phyloP scores from a whole-genome alignment of 2,113 vertebrate genomes.

The Lampris incognitus region DNA sequence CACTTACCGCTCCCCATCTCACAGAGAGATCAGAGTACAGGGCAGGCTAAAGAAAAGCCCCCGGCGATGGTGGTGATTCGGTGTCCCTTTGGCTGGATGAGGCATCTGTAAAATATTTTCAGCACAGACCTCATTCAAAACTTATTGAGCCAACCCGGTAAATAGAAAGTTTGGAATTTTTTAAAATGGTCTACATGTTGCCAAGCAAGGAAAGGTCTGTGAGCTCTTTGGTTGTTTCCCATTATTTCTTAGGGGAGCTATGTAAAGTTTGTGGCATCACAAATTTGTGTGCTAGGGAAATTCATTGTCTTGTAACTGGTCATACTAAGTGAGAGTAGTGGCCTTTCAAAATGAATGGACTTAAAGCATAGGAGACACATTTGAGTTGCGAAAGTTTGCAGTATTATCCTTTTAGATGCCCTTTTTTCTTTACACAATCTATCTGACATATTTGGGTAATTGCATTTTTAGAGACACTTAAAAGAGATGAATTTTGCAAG shows the following conservation, averaged over 20 bases:
- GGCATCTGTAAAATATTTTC: background rate
- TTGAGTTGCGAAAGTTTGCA: background rate
- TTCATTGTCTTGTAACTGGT: too few species aligned
- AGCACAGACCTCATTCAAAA: background rate
- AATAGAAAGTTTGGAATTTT: background rate
- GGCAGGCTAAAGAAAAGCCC: background rate
- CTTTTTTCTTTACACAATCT: background rate
- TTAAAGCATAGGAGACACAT: background rate
- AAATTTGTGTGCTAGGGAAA: background rate
- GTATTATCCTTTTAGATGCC: background rate
- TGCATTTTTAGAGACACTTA: background rate
- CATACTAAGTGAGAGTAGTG: too few species aligned
- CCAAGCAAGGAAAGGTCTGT: background rate
- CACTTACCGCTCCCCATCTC: too few species aligned
- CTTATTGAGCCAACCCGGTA: background rate
- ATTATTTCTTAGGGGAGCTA: background rate
- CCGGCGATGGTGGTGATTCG: background rate
- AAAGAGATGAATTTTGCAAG: background rate
- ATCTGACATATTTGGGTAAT: background rate
- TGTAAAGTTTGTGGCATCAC: background rate
- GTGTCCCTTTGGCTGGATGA: background rate
- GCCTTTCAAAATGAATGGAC: background rate
- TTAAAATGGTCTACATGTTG: background rate
- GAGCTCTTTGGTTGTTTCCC: background rate
- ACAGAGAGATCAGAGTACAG: background rate